Evolutionary conservation across 2,113 vertebrate genomes (phyloP).

Genomic region (Ahaetulla prasina): DNA sequence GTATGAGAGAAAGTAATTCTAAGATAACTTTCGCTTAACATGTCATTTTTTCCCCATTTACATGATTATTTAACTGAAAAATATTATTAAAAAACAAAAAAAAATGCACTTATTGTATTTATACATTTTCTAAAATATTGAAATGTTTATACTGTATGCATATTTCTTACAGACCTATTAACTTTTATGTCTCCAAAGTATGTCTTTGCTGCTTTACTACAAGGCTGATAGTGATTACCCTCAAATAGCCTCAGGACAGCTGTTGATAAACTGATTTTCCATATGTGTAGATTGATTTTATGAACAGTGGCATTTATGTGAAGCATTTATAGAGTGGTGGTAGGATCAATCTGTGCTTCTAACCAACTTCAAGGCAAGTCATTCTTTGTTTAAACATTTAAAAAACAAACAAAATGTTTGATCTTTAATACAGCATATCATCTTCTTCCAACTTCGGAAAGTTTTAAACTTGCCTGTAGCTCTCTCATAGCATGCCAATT

Average conservation of each 20-base stretch:
- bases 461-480: not conserved
- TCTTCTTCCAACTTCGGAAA: not conserved
- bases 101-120: not conserved
- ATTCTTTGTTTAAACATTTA: not conserved
- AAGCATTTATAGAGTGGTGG: not conserved
- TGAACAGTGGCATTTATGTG: not conserved
- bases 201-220: not conserved
- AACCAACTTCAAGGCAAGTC: not conserved
- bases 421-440: not conserved
- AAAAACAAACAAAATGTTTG: not conserved
- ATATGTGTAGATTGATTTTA: not conserved
- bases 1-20: not conserved
- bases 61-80: not conserved
- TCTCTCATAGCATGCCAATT: not conserved
- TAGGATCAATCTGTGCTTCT: not conserved
- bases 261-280: not conserved
- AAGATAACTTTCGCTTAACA: not conserved
- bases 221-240: not conserved
- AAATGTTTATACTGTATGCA: no score
- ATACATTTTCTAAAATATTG: not conserved
- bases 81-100: not conserved
- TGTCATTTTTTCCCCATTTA: not conserved
- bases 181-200: not conserved
- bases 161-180: not conserved
- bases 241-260: not conserved